phyloP scores from a whole-genome alignment of 2,113 vertebrate genomes.

The Atlantisia rogersi region DNA sequence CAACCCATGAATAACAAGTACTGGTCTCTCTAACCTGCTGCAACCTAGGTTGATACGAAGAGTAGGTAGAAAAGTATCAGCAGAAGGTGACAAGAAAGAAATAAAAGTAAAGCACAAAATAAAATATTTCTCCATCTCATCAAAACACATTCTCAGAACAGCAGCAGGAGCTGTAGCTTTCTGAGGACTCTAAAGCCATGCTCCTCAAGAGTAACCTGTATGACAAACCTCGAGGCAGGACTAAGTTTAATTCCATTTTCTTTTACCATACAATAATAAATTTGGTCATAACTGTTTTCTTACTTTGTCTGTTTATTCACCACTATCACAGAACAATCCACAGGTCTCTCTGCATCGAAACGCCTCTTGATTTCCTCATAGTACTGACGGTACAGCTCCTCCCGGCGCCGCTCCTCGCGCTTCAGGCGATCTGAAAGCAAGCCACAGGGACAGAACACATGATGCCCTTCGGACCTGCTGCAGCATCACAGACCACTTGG shows the following conservation, averaged over 20 bases:
- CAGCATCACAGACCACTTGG: accelerated
- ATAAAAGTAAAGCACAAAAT: not conserved
- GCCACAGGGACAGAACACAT: not conserved
- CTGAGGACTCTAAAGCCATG: not conserved
- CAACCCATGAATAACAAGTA: not conserved
- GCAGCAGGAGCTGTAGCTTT: not conserved
- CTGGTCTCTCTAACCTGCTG: not conserved
- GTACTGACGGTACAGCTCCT: slow-evolving; percentile 94
- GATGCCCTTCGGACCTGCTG: not conserved
- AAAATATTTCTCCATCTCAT: not conserved
- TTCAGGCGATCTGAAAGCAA: slow-evolving; percentile 80
- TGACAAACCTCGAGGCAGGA: not conserved
- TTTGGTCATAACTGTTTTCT: slow-evolving; percentile 6
- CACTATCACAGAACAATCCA: slow-evolving; percentile 97
- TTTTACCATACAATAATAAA: not conserved
- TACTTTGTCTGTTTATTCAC: slow-evolving; percentile 98
- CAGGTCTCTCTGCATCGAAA: slow-evolving; percentile 90
- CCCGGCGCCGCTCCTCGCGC: slow-evolving; percentile 89
- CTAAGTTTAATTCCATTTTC: not conserved
- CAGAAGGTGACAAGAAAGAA: not conserved
- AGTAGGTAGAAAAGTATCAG: not conserved
- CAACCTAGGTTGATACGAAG: not conserved
- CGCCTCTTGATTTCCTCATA: slow-evolving; percentile 96
- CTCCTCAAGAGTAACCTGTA: not conserved
- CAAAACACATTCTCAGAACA: not conserved